Evolutionary conservation across 2,797 vertebrate genomes (phyloP), one percentile per base, ranked within the genome.

Genomic region (Betta splendens): DNA sequence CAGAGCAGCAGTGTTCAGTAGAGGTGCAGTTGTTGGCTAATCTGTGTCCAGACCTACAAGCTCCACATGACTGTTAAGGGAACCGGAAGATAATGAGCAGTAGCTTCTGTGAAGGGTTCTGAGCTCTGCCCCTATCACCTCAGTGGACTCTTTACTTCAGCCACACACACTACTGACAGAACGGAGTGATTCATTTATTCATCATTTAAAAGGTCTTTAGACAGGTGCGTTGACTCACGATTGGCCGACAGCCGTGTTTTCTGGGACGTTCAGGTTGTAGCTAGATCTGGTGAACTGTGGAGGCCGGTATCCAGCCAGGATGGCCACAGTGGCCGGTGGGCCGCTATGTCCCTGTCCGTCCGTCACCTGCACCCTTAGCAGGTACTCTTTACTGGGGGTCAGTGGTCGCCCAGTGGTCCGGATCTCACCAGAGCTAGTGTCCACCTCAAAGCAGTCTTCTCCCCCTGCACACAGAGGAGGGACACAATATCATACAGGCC

Each of bases 281-380:
- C 93, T 90, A 81, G 89, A 56, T 67, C 94, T 94, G 42, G 92
- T 94, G 86, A 96, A 97, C 88, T 97, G 95, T 0, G 95, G 95
- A 5, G 93, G 91, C 1, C 94, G 89, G 66, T 87, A 84, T 12
- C 95, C 94, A 0, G 88, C 94, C 66, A 96, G 79, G 62, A 97
- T 72, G 45, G 92, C 88, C 35, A 97, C 22, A 0, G 89, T 88
- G 15, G 93, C 89, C 0, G 87, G 83, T 0, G 89, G 83, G 6
- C 93, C 93, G 69, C 87, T 92, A 16, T 82, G 91, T 11, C 92
- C 91, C 0, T 71, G 70, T 5, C 78, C 79, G 5, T 95, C 92
- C 1, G 81, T 55, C 11, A 92, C 93, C 80, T 94, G 92, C 47
- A 95, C 93, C 11, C 85, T 92, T 60, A 97, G 74, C 59, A 89